phyloP scores from a whole-genome alignment of 2,888 invertebrate species.

The Augiades crinisus region DNA sequence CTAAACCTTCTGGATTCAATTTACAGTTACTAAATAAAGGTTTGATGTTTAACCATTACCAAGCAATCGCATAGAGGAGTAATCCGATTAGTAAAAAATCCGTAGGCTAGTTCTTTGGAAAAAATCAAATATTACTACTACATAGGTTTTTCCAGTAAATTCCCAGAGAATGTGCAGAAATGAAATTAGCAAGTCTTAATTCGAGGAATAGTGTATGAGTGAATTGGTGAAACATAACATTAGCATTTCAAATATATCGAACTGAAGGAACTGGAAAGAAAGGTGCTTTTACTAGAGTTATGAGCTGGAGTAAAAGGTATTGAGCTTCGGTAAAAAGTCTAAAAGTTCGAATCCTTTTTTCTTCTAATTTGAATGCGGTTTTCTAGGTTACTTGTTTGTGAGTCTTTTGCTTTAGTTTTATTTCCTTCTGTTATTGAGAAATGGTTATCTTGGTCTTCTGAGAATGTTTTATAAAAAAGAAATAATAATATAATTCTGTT shows the following conservation, averaged over 20 bases:
- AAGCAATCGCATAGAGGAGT: too few species aligned
- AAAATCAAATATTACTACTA: too few species aligned
- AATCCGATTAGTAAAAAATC: too few species aligned
- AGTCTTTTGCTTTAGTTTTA: too few species aligned
- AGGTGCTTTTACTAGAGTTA: conserved; percentile 10
- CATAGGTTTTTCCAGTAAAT: conserved; percentile 2
- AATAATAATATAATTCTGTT: too few species aligned
- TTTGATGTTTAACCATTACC: too few species aligned
- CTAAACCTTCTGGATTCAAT: background rate
- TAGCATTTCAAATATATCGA: conserved; percentile 49
- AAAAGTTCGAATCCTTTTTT: background rate
- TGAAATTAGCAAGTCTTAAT: conserved; percentile 47
- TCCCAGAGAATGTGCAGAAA: conserved; percentile 34
- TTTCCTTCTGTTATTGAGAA: too few species aligned
- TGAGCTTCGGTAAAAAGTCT: background rate
- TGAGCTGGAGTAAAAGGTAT: background rate
- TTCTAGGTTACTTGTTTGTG: background rate
- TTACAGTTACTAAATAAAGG: background rate
- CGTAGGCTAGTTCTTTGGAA: too few species aligned
- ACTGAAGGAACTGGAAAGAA: conserved; percentile 6
- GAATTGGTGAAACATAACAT: conserved; percentile 49
- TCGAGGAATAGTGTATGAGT: conserved; percentile 39
- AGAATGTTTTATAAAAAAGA: too few species aligned
- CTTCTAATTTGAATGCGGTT: background rate
- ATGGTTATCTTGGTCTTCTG: too few species aligned